Evolutionary conservation across 2,113 vertebrate genomes (phyloP).

Genomic region (Albula goreensis): DNA sequence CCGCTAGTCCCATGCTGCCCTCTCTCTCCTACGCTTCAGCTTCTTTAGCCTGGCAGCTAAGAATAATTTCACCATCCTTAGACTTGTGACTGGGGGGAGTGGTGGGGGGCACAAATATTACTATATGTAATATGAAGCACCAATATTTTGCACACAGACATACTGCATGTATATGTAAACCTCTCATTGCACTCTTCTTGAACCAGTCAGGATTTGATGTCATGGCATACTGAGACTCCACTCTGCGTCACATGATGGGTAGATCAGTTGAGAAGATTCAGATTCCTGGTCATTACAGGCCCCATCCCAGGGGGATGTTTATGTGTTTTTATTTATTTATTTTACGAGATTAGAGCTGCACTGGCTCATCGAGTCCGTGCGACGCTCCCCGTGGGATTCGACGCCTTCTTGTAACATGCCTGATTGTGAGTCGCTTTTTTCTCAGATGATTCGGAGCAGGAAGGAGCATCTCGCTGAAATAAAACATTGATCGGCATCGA

Average conservation of each 20-base stretch:
- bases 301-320: slow-evolving; percentile 30
- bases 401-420: slow-evolving; percentile 35
- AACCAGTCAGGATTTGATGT: neutral
- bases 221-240: neutral
- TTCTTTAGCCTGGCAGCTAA: neutral
- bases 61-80: neutral
- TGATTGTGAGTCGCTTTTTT: slow-evolving; percentile 40
- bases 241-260: neutral
- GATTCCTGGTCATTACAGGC: slow-evolving; percentile 9
- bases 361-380: slow-evolving; percentile 35
- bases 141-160: neutral
- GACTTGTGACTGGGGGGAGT: neutral
- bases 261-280: neutral
- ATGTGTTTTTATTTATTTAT: slow-evolving; percentile 33
- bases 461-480: slow-evolving; percentile 46
- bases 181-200: neutral
- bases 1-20: neutral
- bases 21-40: neutral
- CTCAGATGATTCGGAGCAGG: slow-evolving; percentile 34
- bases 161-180: neutral
- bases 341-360: slow-evolving; percentile 32
- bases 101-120: neutral
- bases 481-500: slow-evolving; percentile 57
- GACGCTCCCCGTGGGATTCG: slow-evolving; percentile 28
- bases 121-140: neutral